Evolutionary conservation across 2,888 invertebrate genomes (phyloP), one percentile per base, ranked within the genome.

Genomic region (Heliconius ismenius): DNA sequence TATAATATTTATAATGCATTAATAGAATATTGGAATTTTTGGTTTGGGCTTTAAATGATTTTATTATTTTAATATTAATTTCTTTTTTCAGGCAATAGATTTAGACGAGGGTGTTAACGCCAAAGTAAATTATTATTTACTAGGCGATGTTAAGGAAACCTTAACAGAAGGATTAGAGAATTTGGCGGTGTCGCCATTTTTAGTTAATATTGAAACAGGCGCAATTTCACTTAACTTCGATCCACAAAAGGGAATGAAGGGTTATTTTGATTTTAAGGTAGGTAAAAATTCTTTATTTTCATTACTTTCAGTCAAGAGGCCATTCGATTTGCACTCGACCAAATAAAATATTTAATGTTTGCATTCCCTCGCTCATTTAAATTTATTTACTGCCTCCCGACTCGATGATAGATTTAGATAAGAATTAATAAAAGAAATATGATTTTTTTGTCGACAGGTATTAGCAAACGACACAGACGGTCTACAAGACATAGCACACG

Each of bases 181-280:
- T 85, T 94, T 98, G 74, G 96, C 96, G 60, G 95, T 96, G 39
- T 95, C 96, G 0, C 98, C 98, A 0, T 98, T 98, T 90, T 91
- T 98, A 10, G 96, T 98, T 2, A 96, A 98, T 84, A 93, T 92
- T 63, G 95, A 96, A n/a, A 97, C 97, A 0, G 98, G 98, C 0
- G 96, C 96, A 1, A 96, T 99, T 36, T 96, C 96, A 78, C 94
- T 99, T 7, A 98, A 99, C 90, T 98, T 99, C 86, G 98, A 98
- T 92, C 99, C 99, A 0, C 98, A 98, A 88, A 97, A 98, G 83
- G 97, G 98, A 76, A 98, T 98, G 99, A 98, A 98, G 87, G 99
- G 99, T 63, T 98, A 98, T 89, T 99, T 99, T 87, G 98, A 98
- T 91, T 98, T 98, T 85, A 96, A 96, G 95, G 97, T 97, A 87